These are phyloP conservation scores for Anas acuta DNA, from an alignment of 2,797 vertebrate genomes.

Conservation along the genomic window DNA sequence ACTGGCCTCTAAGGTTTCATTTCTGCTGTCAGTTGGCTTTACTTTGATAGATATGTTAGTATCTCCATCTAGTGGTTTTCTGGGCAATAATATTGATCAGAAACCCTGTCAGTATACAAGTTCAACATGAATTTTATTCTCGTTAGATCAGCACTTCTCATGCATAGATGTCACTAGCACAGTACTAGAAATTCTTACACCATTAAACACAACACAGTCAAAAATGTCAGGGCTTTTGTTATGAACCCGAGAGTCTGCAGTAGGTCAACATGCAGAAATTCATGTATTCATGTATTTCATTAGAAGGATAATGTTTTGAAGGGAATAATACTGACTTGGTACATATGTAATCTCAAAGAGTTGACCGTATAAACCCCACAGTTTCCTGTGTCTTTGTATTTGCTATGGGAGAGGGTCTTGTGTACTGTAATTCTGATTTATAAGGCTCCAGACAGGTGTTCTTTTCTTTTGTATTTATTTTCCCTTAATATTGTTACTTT, in stretches of 20 bases:
- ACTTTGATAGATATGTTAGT: slow-evolving; percentile 31
- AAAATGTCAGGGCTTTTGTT: background rate
- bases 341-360: background rate
- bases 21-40: background rate
- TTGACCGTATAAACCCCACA: background rate
- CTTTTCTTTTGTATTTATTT: slow-evolving; percentile 10
- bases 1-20: background rate
- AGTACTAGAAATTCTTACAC: background rate
- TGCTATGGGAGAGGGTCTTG: background rate
- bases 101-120: background rate
- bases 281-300: background rate
- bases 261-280: background rate
- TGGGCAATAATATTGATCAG: background rate
- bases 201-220: background rate
- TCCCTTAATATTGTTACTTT: background rate
- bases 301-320: background rate
- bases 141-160: background rate
- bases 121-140: background rate
- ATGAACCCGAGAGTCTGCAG: background rate
- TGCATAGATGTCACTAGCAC: background rate
- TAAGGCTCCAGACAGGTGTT: background rate
- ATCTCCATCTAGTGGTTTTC: slow-evolving; percentile 76
- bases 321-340: background rate
- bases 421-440: slow-evolving; percentile 16
- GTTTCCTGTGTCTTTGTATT: background rate